Conservation (phyloP, 2,888 invertebrate species). For the Ommatoiulus sabulosus region DNA sequence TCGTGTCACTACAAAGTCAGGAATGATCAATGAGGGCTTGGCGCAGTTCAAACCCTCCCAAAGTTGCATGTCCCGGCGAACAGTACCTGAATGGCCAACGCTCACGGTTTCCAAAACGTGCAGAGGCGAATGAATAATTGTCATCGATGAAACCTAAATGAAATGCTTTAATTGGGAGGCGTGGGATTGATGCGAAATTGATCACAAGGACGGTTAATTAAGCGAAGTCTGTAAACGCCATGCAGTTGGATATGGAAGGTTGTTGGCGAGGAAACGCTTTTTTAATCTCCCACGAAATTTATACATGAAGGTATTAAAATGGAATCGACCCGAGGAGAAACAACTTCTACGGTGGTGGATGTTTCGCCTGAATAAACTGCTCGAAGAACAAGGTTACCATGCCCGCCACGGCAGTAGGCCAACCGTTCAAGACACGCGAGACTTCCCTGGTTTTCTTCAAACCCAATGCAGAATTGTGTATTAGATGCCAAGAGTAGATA, state of each 20-base stretch:
- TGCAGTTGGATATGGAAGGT: too few species aligned
- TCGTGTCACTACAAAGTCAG: too few species aligned
- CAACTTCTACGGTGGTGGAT: neutral
- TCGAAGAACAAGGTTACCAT: neutral
- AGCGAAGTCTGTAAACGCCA: constrained; percentile 16
- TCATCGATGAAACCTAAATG: constrained; percentile 27
- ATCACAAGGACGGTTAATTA: constrained; percentile 34
- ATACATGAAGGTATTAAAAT: constrained; percentile 16
- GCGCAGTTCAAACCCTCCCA: constrained; percentile 2
- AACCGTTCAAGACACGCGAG: neutral
- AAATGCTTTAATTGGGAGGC: constrained; percentile 18
- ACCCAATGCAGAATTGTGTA: neutral
- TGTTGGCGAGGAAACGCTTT: neutral
- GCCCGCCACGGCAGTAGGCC: neutral
- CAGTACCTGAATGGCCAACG: neutral
- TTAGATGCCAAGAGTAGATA: constrained; percentile 21
- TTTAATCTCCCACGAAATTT: constrained; percentile 27
- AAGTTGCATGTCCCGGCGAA: neutral
- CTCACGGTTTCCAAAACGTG: neutral
- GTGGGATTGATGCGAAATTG: constrained; percentile 34
- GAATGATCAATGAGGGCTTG: neutral
- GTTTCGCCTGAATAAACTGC: neutral
- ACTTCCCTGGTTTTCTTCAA: constrained; percentile 12
- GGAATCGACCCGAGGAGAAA: constrained; percentile 26
- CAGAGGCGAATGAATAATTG: constrained; percentile 26